These are phyloP conservation scores for Pyrrhosoma nymphula DNA, from an alignment of 2,888 invertebrate species.

Conservation along the genomic window DNA sequence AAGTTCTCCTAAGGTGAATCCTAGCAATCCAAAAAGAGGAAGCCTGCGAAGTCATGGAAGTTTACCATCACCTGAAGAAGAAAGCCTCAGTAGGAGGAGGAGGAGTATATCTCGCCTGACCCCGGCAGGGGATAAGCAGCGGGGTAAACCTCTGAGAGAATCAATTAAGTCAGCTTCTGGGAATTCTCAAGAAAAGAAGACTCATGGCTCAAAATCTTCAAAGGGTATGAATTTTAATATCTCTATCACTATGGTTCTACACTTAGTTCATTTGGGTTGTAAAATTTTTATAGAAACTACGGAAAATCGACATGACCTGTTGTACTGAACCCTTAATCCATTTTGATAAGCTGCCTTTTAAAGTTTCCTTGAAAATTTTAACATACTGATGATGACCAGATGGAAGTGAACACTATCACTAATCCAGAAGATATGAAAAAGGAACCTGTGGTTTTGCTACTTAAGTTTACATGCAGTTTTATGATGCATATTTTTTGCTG, in stretches of 20 bases:
- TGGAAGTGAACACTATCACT: too few relatives aligned
- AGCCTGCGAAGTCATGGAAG: constrained; percentile 41
- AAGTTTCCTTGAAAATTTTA: too few relatives aligned
- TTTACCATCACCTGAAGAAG: neutral
- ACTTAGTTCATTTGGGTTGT: too few relatives aligned
- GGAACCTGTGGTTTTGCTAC: too few relatives aligned
- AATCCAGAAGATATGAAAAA: too few relatives aligned
- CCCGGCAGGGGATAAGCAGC: neutral
- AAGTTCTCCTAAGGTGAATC: neutral
- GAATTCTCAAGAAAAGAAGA: neutral
- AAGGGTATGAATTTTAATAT: neutral
- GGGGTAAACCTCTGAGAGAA: neutral
- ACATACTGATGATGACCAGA: too few relatives aligned
- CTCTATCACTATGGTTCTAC: neutral
- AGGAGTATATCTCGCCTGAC: neutral
- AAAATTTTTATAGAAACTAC: too few relatives aligned
- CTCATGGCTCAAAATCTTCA: constrained; percentile 3
- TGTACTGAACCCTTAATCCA: too few relatives aligned
- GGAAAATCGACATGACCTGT: too few relatives aligned
- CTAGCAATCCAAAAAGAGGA: neutral
- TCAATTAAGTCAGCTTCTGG: neutral
- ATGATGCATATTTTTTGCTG: too few relatives aligned
- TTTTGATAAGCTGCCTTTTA: too few relatives aligned
- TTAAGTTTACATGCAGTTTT: too few relatives aligned
- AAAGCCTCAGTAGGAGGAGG: neutral